These are phyloP conservation scores for Lordiphosa stackelbergi DNA, from an alignment of 1,140 invertebrate species.

Conservation along the genomic window DNA sequence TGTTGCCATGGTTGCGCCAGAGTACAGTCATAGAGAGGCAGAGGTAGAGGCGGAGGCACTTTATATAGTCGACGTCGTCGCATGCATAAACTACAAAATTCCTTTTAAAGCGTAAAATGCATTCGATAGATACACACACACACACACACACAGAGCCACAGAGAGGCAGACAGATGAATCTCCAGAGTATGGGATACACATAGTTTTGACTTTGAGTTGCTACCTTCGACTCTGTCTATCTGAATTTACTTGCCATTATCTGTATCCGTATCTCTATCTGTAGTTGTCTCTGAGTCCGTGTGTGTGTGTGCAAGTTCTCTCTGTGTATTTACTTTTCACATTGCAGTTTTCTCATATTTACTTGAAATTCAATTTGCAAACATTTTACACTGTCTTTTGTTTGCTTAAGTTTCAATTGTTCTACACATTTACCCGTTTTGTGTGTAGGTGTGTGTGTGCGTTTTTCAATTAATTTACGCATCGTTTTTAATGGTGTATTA, in stretches of 20 bases:
- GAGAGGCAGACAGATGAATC: constrained; percentile 11
- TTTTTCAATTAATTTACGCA: background rate
- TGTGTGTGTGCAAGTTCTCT: constrained; percentile 5
- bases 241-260: background rate
- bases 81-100: constrained; percentile 73
- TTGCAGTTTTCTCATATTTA: constrained; percentile 50
- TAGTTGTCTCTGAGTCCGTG: constrained; percentile 7
- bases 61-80: constrained; percentile 56
- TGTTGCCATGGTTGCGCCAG: constrained; percentile 51
- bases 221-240: constrained; percentile 10
- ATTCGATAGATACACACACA: constrained; percentile 68
- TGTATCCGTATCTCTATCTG: constrained; percentile 14
- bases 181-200: constrained; percentile 22
- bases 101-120: constrained; percentile 72
- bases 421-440: constrained; percentile 3
- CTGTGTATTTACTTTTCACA: constrained; percentile 34
- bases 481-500: no score
- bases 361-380: constrained; percentile 64
- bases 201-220: constrained; percentile 12
- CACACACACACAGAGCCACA: constrained; percentile 34
- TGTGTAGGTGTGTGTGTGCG: background rate
- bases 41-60: constrained; percentile 22
- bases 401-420: constrained; percentile 58
- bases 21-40: constrained; percentile 59
- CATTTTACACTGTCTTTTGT: constrained; percentile 57